Evolutionary conservation across 1,140 invertebrate genomes (phyloP).

Genomic region (Drosophila kepulauana): DNA sequence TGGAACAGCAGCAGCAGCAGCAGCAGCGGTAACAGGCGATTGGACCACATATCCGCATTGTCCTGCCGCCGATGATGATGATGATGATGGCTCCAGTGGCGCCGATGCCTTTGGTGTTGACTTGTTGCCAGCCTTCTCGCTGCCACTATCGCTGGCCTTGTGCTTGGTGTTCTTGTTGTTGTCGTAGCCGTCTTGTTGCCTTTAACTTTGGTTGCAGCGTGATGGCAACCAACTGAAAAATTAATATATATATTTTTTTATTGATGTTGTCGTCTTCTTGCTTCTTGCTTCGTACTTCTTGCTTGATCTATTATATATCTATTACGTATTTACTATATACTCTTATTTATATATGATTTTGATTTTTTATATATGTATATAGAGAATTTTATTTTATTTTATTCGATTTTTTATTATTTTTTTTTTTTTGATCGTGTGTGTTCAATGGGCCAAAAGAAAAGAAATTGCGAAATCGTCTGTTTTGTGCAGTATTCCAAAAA

Average conservation of each 20-base stretch:
- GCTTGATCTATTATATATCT: not conserved
- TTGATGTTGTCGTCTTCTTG: not conserved
- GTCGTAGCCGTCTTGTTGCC: conserved; percentile 63
- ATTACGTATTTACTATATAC: conserved; percentile 3
- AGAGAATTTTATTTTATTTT: conserved; percentile 26
- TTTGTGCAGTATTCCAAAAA: conserved; percentile 6
- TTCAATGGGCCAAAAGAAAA: conserved; percentile 36
- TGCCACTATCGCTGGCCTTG: conserved; percentile 36
- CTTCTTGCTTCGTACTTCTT: too few species aligned
- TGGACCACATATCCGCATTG: conserved; percentile 58
- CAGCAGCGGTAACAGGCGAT: conserved; percentile 60
- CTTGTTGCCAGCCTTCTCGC: not conserved
- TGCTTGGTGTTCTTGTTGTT: conserved; percentile 11
- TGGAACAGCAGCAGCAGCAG: conserved; percentile 37
- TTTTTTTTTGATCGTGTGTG: conserved; percentile 45
- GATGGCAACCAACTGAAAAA: conserved; percentile 68
- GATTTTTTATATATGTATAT: conserved; percentile 9
- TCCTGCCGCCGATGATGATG: conserved; percentile 35
- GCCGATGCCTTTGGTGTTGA: conserved; percentile 2
- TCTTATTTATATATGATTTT: not conserved
- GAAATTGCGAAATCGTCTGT: conserved; percentile 34
- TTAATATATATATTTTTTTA: conserved; percentile 18
- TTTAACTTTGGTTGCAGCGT: conserved; percentile 75
- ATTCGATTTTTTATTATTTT: conserved; percentile 4
- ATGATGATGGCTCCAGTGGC: not conserved